These are phyloP conservation scores for Spodoptera exigua DNA, from an alignment of 2,888 invertebrate species.

Conservation along the genomic window DNA sequence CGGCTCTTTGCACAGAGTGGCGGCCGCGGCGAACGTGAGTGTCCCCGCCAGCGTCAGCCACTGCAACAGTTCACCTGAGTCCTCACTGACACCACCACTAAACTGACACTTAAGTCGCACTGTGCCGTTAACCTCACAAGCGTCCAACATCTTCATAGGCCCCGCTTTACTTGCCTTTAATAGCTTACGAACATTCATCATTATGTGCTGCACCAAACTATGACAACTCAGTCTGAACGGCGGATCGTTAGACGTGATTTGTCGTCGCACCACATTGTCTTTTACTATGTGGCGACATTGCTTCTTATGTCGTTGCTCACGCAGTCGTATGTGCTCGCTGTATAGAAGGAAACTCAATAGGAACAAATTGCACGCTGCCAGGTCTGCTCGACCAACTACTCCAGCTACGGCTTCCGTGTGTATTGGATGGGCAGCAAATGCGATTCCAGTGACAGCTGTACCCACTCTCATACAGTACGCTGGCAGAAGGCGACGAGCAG, in stretches of 20 bases:
- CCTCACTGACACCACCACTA: slow-evolving; percentile 82
- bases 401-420: slow-evolving; percentile 99
- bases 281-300: slow-evolving; percentile 77
- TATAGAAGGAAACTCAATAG: slow-evolving; percentile 96
- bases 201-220: slow-evolving; percentile 81
- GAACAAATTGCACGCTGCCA: slow-evolving; percentile 97
- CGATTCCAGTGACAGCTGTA: slow-evolving; percentile 93
- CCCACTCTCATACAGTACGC: slow-evolving; percentile 90
- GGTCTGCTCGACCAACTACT: slow-evolving; percentile 98
- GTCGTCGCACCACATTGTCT: slow-evolving; percentile 71
- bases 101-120: slow-evolving; percentile 80
- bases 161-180: slow-evolving; percentile 81
- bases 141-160: slow-evolving; percentile 78
- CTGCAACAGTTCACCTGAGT: slow-evolving; percentile 82
- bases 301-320: slow-evolving; percentile 85
- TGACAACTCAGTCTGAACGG: slow-evolving; percentile 83
- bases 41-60: slow-evolving; percentile 90
- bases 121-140: slow-evolving; percentile 76
- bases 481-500: slow-evolving; percentile 92
- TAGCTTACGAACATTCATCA: slow-evolving; percentile 82
- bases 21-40: slow-evolving; percentile 92
- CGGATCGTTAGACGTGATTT: slow-evolving; percentile 71
- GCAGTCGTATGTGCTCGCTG: slow-evolving; percentile 92
- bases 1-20: slow-evolving; percentile 98
- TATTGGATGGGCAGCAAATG: slow-evolving; percentile 98